Conservation (phyloP, 1,140 invertebrate species). For the Mesaphorura yosii region DNA sequence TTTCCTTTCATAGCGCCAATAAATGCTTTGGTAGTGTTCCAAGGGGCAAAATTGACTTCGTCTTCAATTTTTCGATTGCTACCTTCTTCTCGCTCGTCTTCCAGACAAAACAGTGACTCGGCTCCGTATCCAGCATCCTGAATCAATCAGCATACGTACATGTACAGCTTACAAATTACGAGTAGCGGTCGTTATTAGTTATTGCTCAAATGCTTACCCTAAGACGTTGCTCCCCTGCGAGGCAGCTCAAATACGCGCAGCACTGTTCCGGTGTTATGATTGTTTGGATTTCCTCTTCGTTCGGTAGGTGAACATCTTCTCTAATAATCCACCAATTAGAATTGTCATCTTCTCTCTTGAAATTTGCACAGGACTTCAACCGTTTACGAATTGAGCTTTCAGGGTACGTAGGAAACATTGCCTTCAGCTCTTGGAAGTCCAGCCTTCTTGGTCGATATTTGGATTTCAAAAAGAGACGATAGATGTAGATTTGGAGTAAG, state of each 20-base stretch:
- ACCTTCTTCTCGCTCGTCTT: constrained; percentile 51
- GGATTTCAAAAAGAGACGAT: constrained; percentile 1
- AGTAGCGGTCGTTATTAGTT: not conserved
- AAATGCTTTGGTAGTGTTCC: constrained; percentile 56
- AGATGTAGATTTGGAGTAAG: constrained; percentile 46
- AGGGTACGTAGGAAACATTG: constrained; percentile 48
- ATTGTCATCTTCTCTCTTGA: constrained; percentile 45
- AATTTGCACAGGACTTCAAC: constrained; percentile 54
- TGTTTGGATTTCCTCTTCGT: constrained; percentile 52
- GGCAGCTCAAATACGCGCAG: constrained; percentile 54
- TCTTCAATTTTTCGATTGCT: constrained; percentile 55
- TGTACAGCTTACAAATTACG: constrained; percentile 1
- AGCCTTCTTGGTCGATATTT: constrained; percentile 40
- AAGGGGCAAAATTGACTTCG: constrained; percentile 53
- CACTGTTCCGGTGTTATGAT: constrained; percentile 57
- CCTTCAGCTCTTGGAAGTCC: constrained; percentile 56
- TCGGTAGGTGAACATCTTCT: constrained; percentile 47
- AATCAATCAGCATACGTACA: not conserved
- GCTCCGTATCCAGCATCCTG: constrained; percentile 56
- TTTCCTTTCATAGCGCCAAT: constrained; percentile 52
- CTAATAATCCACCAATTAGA: constrained; percentile 47
- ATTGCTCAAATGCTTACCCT: constrained; percentile 32
- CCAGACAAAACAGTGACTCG: constrained; percentile 50
- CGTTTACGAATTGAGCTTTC: constrained; percentile 52
- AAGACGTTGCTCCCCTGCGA: constrained; percentile 49